Base-by-base conservation (phyloP, 2,113 vertebrate species). In the Struthidea cinerea region DNA sequence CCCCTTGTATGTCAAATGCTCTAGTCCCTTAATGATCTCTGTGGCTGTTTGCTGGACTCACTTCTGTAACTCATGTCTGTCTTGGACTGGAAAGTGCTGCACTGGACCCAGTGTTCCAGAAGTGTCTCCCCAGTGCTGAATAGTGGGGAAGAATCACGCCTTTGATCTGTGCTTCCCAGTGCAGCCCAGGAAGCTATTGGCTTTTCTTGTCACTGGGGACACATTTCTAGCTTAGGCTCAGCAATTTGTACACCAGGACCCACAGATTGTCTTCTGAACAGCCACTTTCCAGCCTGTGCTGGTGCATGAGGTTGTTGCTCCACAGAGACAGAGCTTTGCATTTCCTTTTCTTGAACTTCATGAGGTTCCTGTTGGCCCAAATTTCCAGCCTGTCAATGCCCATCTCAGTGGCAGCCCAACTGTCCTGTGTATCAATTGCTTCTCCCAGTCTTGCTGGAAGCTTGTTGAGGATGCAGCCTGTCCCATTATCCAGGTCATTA, bases 301-400 rank as follows among this genome's bases (percentile, higher is more conserved):
- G 16, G 4, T 44, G 18, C 10, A 10, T 44, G 55, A 42, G 4
- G 4, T 56, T 52, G 21, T 74, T 74, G 46, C 50, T 87, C 32
- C 3, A 1, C 35, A 47, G 30, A 61, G 30, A 5, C 7, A 39
- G 20, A 0, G 0, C 10, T 93, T 53, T 64, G 10, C 32, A 33
- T 41, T 74, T 69, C 14, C 41, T 19, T 69, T 78, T 39, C 10
- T 57, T 70, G 32, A 78, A 44, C 14, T 87, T 74, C 18, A 6
- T 21, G 46, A 50, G 18, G 22, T 70, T 65, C 19, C 41, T 41
- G 3, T 44, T 49, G n/a, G 4, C 27, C 10, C 11, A 35, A 20
- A 77, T 59, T 50, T 64, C 77, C 68, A 87, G 28, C 42, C 49
- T 75, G 23, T 39, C 16, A 32, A 23, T 28, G 10, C 11, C 18